Conservation (phyloP, 2,888 invertebrate genomes). For the Spodoptera picta region DNA sequence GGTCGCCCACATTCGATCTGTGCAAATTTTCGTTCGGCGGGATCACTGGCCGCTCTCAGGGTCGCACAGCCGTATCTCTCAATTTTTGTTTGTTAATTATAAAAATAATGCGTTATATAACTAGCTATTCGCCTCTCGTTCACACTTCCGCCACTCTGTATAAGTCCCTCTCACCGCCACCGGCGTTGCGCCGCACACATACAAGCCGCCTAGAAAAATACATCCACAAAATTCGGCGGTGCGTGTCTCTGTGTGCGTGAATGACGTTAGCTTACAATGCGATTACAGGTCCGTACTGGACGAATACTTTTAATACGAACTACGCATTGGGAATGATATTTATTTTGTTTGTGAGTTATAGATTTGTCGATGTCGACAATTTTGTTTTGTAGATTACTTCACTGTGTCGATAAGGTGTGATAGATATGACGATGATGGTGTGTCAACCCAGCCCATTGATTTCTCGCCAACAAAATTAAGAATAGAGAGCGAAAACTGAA, state of each 20-base stretch:
- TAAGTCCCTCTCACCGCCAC: slow-evolving; percentile 70
- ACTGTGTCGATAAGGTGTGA: slow-evolving; percentile 18
- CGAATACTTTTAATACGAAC: slow-evolving; percentile 41
- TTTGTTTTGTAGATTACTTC: slow-evolving; percentile 14
- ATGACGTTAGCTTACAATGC: slow-evolving; percentile 88
- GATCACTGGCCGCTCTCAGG: slow-evolving; percentile 86
- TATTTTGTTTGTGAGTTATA: slow-evolving; percentile 9
- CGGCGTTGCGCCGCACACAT: slow-evolving; percentile 80
- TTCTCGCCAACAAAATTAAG: slow-evolving; percentile 48
- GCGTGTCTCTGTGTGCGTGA: slow-evolving; percentile 80
- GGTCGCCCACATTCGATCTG: slow-evolving; percentile 89
- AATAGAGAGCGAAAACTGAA: slow-evolving; percentile 35
- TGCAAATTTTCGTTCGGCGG: slow-evolving; percentile 86
- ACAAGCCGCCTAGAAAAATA: slow-evolving; percentile 80
- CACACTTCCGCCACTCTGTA: slow-evolving; percentile 46
- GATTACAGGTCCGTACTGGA: slow-evolving; percentile 83
- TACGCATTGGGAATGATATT: slow-evolving; percentile 49
- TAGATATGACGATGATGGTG: slow-evolving; percentile 18
- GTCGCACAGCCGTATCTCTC: slow-evolving; percentile 86
- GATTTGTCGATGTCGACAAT: slow-evolving; percentile 10
- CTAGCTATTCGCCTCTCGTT: slow-evolving; percentile 69
- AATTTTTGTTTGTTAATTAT: slow-evolving; percentile 89
- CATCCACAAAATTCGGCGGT: slow-evolving; percentile 85
- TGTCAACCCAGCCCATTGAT: slow-evolving; percentile 35
- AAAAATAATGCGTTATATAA: slow-evolving; percentile 89